A percentile compares a stretch with the other conserved stretches of the same genome.
Conservation (phyloP, 2,113 vertebrate genomes). For the Pipa parva region DNA sequence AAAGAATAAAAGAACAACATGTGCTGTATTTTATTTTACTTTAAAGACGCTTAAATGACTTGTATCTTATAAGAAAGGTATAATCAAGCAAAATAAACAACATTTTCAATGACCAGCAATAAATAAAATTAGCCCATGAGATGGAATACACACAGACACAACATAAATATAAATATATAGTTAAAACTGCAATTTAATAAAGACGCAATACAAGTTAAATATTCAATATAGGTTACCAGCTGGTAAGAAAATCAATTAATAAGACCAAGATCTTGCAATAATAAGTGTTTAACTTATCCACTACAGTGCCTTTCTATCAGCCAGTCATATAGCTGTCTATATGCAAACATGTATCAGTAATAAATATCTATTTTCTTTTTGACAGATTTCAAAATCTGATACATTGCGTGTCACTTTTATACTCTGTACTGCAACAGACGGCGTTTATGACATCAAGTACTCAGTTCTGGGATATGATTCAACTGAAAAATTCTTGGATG, state of each 20-base stretch:
- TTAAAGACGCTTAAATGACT: not conserved
- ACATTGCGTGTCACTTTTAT: not conserved
- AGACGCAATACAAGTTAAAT: not conserved
- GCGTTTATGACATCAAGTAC: not conserved
- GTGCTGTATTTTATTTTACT: not conserved
- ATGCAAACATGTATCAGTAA: no score
- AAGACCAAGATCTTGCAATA: no score
- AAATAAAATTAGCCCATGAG: not conserved
- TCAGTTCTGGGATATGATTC: not conserved
- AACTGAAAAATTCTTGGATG: not conserved
- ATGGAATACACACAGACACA: not conserved
- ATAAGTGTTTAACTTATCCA: not conserved
- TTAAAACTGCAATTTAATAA: not conserved
- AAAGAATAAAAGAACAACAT: constrained; percentile 19
- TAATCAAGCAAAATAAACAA: not conserved
- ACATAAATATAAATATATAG: no score
- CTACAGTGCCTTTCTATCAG: no score
- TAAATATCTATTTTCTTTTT: no score
- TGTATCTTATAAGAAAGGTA: not conserved
- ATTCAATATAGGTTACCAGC: no score
- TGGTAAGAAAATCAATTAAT: no score
- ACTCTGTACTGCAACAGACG: not conserved
- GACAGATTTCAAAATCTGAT: not conserved
- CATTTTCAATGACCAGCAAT: no score
- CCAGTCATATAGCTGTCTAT: not conserved